Conservation (phyloP, 2,888 invertebrate species). For the Clanis bilineata region DNA sequence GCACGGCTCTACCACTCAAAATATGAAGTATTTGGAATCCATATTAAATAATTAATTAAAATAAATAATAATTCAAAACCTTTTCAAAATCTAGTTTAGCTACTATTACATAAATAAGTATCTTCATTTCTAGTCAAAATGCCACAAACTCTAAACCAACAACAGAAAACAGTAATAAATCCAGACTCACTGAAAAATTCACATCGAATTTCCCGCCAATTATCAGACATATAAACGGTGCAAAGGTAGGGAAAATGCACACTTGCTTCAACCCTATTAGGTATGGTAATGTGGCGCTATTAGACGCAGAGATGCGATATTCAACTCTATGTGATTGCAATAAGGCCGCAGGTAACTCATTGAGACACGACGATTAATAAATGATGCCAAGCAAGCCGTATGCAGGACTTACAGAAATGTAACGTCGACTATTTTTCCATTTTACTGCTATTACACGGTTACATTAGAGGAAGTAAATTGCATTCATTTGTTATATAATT, state of each 20-base stretch:
- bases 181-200: conserved; percentile 32
- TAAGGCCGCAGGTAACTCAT: background rate
- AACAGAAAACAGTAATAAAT: background rate
- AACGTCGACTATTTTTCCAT: background rate
- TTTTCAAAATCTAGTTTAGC: no score
- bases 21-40: no score
- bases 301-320: conserved; percentile 14
- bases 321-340: background rate
- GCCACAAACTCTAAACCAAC: background rate
- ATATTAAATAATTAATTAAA: no score
- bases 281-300: conserved; percentile 16
- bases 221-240: conserved; percentile 29
- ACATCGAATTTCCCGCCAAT: conserved; percentile 30
- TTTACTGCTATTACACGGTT: no score
- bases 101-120: no score
- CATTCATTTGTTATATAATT: no score
- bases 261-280: conserved; percentile 61
- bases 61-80: no score
- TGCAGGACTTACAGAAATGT: background rate
- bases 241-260: conserved; percentile 51
- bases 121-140: no score
- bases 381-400: background rate
- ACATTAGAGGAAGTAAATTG: no score
- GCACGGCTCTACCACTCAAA: no score
- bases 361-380: background rate